Evolutionary conservation across 2,113 vertebrate genomes (phyloP).

Genomic region (Hiodon alosoides): DNA sequence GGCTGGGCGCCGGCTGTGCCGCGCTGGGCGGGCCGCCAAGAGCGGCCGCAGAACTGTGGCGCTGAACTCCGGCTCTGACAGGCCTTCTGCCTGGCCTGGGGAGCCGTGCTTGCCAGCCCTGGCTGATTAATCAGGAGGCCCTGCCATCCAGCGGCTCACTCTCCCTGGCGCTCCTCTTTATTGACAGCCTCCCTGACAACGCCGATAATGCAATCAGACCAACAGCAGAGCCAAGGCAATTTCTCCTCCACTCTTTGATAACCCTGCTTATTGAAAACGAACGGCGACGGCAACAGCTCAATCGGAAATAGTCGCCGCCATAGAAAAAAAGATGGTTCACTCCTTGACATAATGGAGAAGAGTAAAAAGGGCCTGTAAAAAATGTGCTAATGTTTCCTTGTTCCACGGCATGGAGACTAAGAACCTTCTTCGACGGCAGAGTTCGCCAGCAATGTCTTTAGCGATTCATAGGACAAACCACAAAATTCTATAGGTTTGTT

Average conservation of each 20-base stretch:
- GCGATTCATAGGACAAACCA: too few species aligned
- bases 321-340: constrained; percentile 42
- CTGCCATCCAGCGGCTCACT: constrained; percentile 58
- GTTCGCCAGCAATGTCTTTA: too few species aligned
- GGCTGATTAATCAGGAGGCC: constrained; percentile 70
- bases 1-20: not conserved
- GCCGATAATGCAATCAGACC: constrained; percentile 75
- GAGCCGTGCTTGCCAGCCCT: constrained; percentile 57
- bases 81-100: constrained; percentile 56
- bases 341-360: constrained; percentile 43
- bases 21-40: constrained; percentile 58
- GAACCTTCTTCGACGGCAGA: too few species aligned
- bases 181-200: constrained; percentile 72
- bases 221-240: constrained; percentile 71
- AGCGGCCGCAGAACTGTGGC: constrained; percentile 60
- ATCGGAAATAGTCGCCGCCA: constrained; percentile 66
- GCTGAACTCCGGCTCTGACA: constrained; percentile 9
- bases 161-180: constrained; percentile 65
- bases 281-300: constrained; percentile 62
- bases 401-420: not conserved
- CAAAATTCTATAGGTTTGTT: too few species aligned
- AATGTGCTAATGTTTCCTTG: too few species aligned
- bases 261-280: constrained; percentile 64
- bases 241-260: constrained; percentile 73
- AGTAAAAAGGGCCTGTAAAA: constrained; percentile 48